These are phyloP conservation scores for Anaspis maculata DNA, from an alignment of 2,888 invertebrate species.

Conservation along the genomic window DNA sequence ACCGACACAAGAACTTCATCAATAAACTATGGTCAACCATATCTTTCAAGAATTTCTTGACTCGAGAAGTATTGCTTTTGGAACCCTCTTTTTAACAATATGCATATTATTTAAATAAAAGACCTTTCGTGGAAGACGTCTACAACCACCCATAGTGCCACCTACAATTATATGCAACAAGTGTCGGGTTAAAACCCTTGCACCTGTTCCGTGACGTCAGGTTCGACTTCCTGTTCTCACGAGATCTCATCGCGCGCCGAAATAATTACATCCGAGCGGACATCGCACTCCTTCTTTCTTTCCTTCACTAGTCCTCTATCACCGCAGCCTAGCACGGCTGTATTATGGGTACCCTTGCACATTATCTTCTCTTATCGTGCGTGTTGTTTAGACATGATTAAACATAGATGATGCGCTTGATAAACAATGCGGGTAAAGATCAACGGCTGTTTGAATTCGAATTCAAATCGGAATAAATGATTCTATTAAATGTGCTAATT, in stretches of 20 bases:
- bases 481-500: slow-evolving; percentile 12
- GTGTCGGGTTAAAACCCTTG: slow-evolving; percentile 35
- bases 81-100: no score
- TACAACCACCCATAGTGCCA: background rate
- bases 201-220: slow-evolving; percentile 39
- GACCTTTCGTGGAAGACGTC: no score
- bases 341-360: slow-evolving; percentile 1
- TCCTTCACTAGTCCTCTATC: slow-evolving; percentile 12
- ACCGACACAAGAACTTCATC: no score
- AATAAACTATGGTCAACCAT: no score
- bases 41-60: no score
- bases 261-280: slow-evolving; percentile 40
- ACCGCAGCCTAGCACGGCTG: background rate
- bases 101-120: no score
- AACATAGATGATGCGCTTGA: slow-evolving; percentile 3
- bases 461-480: slow-evolving; percentile 4
- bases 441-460: slow-evolving; percentile 3
- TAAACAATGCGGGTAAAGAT: slow-evolving; percentile 4
- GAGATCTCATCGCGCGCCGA: slow-evolving; percentile 42
- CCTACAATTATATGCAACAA: slow-evolving; percentile 6
- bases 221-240: slow-evolving; percentile 41
- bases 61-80: no score
- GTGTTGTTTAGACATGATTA: background rate
- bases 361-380: slow-evolving; percentile 4
- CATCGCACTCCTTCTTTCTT: slow-evolving; percentile 25